These are phyloP conservation scores for Anhinga rufa DNA, from an alignment of 2,113 vertebrate species.

Conservation along the genomic window DNA sequence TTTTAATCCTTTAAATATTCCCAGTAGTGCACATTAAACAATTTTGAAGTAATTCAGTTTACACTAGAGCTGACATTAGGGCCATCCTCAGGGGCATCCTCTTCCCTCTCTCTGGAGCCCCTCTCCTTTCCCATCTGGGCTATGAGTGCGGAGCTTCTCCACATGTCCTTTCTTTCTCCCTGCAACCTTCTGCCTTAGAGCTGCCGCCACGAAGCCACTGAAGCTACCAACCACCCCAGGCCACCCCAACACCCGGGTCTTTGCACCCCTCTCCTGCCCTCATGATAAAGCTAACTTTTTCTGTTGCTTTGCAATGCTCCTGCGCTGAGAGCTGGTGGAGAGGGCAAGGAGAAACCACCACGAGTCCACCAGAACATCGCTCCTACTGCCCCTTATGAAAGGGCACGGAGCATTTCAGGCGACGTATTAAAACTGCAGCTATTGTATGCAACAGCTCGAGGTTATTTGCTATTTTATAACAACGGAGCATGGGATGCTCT, in stretches of 20 bases:
- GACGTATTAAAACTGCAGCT: neutral
- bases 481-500: neutral
- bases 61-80: neutral
- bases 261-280: neutral
- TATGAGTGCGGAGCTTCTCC: rapidly evolving
- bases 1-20: neutral
- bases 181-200: neutral
- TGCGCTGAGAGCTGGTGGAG: rapidly evolving
- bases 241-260: rapidly evolving
- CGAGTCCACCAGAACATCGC: rapidly evolving
- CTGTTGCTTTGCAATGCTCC: neutral
- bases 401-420: neutral
- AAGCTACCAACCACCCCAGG: neutral
- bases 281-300: neutral
- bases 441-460: neutral
- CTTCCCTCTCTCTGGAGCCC: neutral
- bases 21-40: neutral
- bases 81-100: neutral
- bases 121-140: neutral
- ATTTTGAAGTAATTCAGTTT: neutral
- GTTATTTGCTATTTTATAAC: conserved; percentile 8
- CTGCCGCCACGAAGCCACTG: neutral
- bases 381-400: neutral
- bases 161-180: rapidly evolving
- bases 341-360: neutral